These are phyloP conservation scores for Noctua janthe DNA, from an alignment of 2,888 invertebrate genomes.

Conservation along the genomic window DNA sequence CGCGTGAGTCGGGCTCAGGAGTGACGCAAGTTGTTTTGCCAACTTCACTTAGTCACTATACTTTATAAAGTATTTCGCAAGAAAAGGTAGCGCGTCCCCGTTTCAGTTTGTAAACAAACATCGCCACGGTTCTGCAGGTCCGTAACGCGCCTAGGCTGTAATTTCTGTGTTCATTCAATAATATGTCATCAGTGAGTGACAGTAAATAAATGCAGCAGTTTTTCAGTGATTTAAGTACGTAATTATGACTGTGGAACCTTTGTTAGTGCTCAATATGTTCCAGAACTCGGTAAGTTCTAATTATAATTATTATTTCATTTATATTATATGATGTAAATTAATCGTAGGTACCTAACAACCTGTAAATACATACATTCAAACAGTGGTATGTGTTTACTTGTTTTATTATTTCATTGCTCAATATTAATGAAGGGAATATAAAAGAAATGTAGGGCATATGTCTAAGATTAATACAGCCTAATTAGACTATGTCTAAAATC, in stretches of 20 bases:
- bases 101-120: conserved; percentile 84
- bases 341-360: not conserved
- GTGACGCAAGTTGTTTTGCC: conserved; percentile 87
- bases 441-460: not conserved
- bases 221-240: conserved; percentile 14
- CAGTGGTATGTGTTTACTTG: not conserved
- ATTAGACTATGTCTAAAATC: not conserved
- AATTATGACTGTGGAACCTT: conserved; percentile 52
- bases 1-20: conserved; percentile 55
- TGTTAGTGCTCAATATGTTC: conserved; percentile 51
- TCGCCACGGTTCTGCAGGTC: conserved; percentile 59
- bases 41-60: conserved; percentile 82
- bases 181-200: conserved; percentile 35
- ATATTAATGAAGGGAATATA: not conserved
- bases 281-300: conserved; percentile 54
- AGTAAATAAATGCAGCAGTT: conserved; percentile 31
- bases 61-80: conserved; percentile 82
- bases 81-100: conserved; percentile 83
- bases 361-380: not conserved
- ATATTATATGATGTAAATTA: not conserved
- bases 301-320: not conserved
- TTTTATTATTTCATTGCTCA: not conserved
- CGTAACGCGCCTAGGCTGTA: conserved; percentile 39
- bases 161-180: conserved; percentile 43
- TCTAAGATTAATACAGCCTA: conserved; percentile 1